Evolutionary conservation across 2,113 vertebrate species (phyloP), one percentile per base, ranked within the genome.

Genomic region (Mirounga angustirostris): DNA sequence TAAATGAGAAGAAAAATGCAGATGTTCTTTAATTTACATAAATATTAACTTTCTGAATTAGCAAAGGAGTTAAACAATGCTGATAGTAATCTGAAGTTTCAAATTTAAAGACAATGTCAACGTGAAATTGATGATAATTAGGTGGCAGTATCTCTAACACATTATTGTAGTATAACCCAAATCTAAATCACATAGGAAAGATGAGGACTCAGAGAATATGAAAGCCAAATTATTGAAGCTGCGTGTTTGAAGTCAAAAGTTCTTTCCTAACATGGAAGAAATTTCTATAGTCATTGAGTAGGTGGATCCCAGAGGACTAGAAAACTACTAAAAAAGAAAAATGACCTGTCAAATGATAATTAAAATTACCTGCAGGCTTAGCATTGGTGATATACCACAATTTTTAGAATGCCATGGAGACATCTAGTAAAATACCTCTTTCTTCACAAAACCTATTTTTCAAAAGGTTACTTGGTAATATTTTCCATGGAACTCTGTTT

Each of bases 341-440:
- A 97, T 46, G 56, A 71, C 67, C 56, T 95, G 95, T 96, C 83
- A 86, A 36, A 50, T 93, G 36, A 95, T 95, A 96, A 97, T 97
- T 96, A 94, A 95, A 97, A 97, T 95, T 65, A 96, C 92, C 61
- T 92, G 59, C 61, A 92, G 87, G 58, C 61, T 91, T 91, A 61
- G 61, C 15, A 15, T 30, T 46, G 54, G 22, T 74, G 16, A 22
- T 87, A 14, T 56, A 54, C 65, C 65, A 24, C 21, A 94, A 71
- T 63, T 30, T 26, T 61, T n/a, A 46, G 81, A 43, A 95, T n/a
- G 21, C 56, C 30, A 67, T 18, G 11, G 52, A 89, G 74, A 81
- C 33, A 67, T 71, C 79, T 71, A 40, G 33, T n/a, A 84, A 76
- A 46, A 91, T 8, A 61, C 2, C 26, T 83, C 58, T 97, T 93